Conservation (phyloP, 1,140 invertebrate species). For the Zaprionus africanus region DNA sequence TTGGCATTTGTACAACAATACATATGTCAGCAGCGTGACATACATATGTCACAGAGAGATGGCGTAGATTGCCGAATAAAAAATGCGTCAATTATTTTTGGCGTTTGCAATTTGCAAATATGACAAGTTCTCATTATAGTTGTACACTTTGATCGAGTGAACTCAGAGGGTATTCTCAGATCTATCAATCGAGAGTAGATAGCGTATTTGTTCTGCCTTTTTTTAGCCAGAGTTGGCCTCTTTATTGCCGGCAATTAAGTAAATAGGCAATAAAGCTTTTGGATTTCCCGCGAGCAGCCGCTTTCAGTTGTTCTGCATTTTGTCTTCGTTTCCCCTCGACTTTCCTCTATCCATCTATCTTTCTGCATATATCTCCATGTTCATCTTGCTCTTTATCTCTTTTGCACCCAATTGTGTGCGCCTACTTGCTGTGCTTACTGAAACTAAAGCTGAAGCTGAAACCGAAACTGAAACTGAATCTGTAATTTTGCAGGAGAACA, state of each 20-base stretch:
- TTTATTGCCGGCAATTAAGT: conserved; percentile 64
- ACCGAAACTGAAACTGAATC: not conserved
- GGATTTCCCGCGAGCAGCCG: conserved; percentile 42
- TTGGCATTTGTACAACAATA: not conserved
- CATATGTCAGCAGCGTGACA: not conserved
- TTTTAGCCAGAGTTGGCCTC: conserved; percentile 16
- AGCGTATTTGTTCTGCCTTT: conserved; percentile 32
- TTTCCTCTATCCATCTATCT: not conserved
- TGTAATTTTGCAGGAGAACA: conserved; percentile 88
- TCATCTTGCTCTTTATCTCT: not conserved
- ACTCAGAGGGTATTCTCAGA: not conserved
- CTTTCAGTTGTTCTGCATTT: not conserved
- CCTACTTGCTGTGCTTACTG: not conserved
- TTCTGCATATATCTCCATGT: not conserved
- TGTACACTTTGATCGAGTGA: not conserved
- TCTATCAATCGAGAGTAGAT: not conserved
- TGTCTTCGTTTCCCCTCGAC: conserved; percentile 4
- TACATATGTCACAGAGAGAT: not conserved
- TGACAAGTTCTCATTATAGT: not conserved
- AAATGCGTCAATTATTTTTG: not conserved
- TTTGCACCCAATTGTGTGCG: not conserved
- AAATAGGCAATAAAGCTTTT: conserved; percentile 73
- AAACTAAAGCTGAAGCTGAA: not conserved
- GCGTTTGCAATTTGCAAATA: not conserved
- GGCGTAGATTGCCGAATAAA: not conserved